Base-by-base conservation (phyloP, 2,888 invertebrate genomes). In the Gymnosoma rotundatum region DNA sequence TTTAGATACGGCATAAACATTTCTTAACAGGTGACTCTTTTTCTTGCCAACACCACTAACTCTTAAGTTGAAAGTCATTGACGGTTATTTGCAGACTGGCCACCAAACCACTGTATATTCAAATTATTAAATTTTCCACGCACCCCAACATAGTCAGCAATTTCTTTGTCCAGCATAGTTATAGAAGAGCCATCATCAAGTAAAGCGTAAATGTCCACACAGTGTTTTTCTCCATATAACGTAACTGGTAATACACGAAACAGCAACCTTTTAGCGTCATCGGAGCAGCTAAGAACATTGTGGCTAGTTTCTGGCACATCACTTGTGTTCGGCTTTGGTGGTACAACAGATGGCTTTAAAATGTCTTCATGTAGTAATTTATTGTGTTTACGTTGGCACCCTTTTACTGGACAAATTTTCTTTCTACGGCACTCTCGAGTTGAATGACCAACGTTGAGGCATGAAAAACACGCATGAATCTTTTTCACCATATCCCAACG, bases 1-100 rank as follows among this genome's bases (percentile, higher is more conserved):
- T 12, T 83, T 75, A 4, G 81, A 64, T n/a, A 81, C 67, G 12
- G 69, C 75, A 69, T 79, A 78, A 8, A 80, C 70, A 45, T 75
- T 84, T 20, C 20, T 58, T 14, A 70, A 18, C 5, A 66, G 20
- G 18, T 78, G 74, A 42, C 36, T 12, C 36, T 50, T 74, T 18
- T 63, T 79, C 60, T 66, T 76, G 0, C 38, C 66, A 0, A n/a
- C 12, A n/a, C 73, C 25, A 25, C 25, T 25, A 25, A 25, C 25
- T 25, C 25, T 25, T 25, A 25, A 25, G 25, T 25, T 25, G 4
- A 25, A 25, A 25, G 4, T 25, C 25, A 25, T 25, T 25, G 25
- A 25, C 25, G 25, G 25, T 25, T 25, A 1, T 25, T 25, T 25
- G 25, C 25, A 32, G 72, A 63, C 1, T 66, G 50, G 16, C 52